phyloP scores from a whole-genome alignment of 2,888 invertebrate species.

The Drosophila mimica region DNA sequence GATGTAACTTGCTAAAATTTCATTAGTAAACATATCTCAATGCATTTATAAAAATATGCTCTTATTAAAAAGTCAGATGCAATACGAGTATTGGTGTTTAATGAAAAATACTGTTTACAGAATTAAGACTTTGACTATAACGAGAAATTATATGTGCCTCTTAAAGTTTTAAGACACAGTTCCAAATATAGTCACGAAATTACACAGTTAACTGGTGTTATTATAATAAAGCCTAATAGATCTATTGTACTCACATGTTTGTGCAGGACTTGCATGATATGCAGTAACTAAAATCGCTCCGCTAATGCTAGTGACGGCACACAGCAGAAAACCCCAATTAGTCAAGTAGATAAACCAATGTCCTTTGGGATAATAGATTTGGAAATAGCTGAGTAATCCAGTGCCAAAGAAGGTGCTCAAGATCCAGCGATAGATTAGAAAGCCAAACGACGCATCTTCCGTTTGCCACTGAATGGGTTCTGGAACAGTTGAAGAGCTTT shows the following conservation, averaged over 20 bases:
- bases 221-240: too few species aligned
- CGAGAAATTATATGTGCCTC: background rate
- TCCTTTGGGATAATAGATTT: slow-evolving; percentile 6
- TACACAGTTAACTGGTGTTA: background rate
- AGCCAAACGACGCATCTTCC: slow-evolving; percentile 18
- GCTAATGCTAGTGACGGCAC: slow-evolving; percentile 22
- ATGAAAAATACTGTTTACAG: background rate
- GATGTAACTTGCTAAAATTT: background rate
- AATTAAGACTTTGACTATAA: background rate
- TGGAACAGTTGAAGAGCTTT: too few species aligned
- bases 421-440: slow-evolving; percentile 54
- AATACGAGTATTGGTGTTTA: background rate
- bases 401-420: slow-evolving; percentile 36
- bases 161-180: background rate
- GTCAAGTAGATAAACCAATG: slow-evolving; percentile 50
- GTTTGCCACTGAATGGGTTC: slow-evolving; percentile 52
- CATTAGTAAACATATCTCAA: too few species aligned
- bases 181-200: background rate
- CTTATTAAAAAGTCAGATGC: too few species aligned
- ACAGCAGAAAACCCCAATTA: slow-evolving; percentile 48
- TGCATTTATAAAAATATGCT: too few species aligned
- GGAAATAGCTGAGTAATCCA: background rate
- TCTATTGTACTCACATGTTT: slow-evolving; percentile 36
- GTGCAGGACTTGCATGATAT: slow-evolving; percentile 14
- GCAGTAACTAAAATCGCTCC: slow-evolving; percentile 39